phyloP scores from a whole-genome alignment of 2,113 vertebrate species.

The Todiramphus saurophagus region DNA sequence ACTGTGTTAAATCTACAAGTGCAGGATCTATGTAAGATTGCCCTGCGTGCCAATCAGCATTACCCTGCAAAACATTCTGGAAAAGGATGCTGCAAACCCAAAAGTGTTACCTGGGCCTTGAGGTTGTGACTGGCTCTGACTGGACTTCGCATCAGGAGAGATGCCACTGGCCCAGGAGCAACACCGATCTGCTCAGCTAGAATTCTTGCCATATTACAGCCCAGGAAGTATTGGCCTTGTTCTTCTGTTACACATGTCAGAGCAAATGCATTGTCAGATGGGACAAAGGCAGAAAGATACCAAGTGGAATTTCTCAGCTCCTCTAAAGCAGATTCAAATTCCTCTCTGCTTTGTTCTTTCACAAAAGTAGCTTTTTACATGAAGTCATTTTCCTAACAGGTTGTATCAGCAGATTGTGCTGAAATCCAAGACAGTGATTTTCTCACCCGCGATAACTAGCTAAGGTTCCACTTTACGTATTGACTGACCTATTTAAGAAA shows the following conservation, averaged over 20 bases:
- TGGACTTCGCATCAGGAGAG: neutral
- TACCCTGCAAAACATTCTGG: neutral
- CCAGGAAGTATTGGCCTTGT: neutral
- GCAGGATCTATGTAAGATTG: neutral
- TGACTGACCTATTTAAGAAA: slow-evolving; percentile 52
- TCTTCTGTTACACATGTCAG: neutral
- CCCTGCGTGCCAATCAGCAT: neutral
- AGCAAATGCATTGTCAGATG: neutral
- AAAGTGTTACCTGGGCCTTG: neutral
- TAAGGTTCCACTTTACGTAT: slow-evolving; percentile 32
- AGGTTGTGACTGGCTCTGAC: neutral
- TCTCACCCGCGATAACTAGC: neutral
- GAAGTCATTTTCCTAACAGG: slow-evolving; percentile 1
- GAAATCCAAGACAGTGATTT: neutral
- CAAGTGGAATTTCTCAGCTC: neutral
- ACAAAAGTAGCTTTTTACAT: slow-evolving; percentile 47
- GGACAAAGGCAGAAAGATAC: neutral
- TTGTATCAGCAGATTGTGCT: neutral
- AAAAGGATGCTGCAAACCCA: neutral
- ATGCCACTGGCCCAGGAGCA: neutral
- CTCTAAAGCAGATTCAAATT: slow-evolving; percentile 24
- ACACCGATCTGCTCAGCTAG: accelerated
- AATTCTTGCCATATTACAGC: neutral
- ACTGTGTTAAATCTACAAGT: neutral
- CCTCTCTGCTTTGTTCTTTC: slow-evolving; percentile 32